Conservation (phyloP, 2,113 vertebrate species). For the Mastomys coucha region DNA sequence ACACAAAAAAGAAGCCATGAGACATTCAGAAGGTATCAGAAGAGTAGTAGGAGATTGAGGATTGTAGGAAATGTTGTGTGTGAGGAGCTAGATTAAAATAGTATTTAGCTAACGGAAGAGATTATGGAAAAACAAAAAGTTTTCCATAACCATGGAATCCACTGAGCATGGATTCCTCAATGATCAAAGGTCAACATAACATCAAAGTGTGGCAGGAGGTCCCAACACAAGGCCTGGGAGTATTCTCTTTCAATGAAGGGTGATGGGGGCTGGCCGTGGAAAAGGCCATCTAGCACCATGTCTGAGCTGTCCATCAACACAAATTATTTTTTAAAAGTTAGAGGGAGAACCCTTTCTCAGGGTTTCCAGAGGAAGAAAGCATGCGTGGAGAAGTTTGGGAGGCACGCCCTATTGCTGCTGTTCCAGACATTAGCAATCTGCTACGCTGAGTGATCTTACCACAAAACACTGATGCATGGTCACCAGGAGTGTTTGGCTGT, state of each 20-base stretch:
- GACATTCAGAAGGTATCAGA: constrained; percentile 12
- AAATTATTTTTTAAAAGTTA: constrained; percentile 1
- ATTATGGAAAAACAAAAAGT: not conserved
- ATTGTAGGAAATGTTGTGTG: not conserved
- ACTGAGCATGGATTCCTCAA: not conserved
- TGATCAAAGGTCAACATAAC: not conserved
- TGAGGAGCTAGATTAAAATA: not conserved
- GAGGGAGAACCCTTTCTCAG: not conserved
- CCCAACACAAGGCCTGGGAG: not conserved
- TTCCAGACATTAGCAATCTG: not conserved
- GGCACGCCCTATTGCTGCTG: not conserved
- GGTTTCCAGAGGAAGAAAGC: not conserved
- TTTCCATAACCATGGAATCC: not conserved
- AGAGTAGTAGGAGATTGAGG: too few species aligned
- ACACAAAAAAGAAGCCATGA: not conserved
- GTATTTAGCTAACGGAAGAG: not conserved
- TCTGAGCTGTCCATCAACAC: not conserved
- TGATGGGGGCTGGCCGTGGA: not conserved
- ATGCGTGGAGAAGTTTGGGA: not conserved
- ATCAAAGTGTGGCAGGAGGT: not conserved
- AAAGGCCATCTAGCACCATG: not conserved
- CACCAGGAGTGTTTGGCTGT: not conserved
- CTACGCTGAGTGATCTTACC: not conserved
- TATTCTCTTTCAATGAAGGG: too few species aligned
- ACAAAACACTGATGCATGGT: not conserved